Base-by-base conservation (phyloP, 2,888 invertebrate genomes). In the Pollenia angustigena region DNA sequence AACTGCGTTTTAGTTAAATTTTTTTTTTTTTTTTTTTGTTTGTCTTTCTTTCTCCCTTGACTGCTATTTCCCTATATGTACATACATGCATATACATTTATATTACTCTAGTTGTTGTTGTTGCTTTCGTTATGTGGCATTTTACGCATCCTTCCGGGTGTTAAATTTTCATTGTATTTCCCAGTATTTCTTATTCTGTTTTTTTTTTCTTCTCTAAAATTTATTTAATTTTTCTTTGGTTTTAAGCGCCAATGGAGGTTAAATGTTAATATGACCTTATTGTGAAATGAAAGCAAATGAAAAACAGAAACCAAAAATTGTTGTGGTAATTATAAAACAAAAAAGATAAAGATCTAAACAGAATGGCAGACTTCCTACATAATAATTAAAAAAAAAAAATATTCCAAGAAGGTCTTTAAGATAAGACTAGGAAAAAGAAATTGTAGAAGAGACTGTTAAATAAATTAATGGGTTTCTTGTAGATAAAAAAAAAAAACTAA, bases 131-230 rank as follows among this genome's bases (percentile, higher is more conserved):
- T 23, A 23, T 23, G 60, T 79, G 66, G 12, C 50, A 56, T 42
- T 83, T 71, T 71, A 64, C 71, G 78, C 78, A 83, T 83, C 71
- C 83, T 83, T 83, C 76, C 78, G 76, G 78, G n/a, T 75, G 58
- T 78, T 23, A 18, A 72, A 68, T 68, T 62, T 80, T 75, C 66
- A 75, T 23, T 75, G 58, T 60, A 74, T 60, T 60, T 50, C 23
- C 42, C 46, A 18, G 46, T 32, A 46, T 44, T 60, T 18, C n/a
- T 58, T 46, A 68, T 23, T 50, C 14, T 23, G 23, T 3, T 56
- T 66, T 46, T 32, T 18, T 42, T 12, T 11, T 64, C 12, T 40
- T 23, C 23, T 23, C 2, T 23, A 23, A 1, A 23, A 23, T 23
- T 76, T 46, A 11, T 18, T 74, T 56, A n/a, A 48, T 64, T 72